Base-by-base conservation (phyloP, 1,140 invertebrate species). In the Bombus waltoni region DNA sequence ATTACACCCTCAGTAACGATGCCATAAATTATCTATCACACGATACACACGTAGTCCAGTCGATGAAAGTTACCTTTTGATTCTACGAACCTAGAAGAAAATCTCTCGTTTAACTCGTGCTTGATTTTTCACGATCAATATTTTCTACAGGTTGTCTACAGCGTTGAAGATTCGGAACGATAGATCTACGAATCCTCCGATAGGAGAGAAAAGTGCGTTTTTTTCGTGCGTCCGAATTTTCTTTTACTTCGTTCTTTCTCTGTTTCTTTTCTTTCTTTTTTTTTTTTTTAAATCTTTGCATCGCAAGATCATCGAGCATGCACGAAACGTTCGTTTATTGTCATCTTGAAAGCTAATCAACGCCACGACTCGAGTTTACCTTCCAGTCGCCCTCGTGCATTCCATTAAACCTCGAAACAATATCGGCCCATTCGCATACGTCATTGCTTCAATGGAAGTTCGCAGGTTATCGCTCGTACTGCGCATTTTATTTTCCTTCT, bases 321-420 rank as follows among this genome's bases (percentile, higher is more conserved):
- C 92, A 76, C 87, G 92, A 88, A 94, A 93, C 91, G 91, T 91
- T 94, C 92, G 92, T 94, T 88, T 95, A 95, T 95, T 94, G 94
- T 95, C 94, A 94, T 92, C 89, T 93, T 93, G 90, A 92, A 93
- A 94, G 91, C 91, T 90, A 93, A 91, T 92, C 92, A 92, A 89
- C 90, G 93, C 91, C 91, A 71, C 72, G 73, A 65, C 68, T 77
- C 86, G 82, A 88, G 83, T 84, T 86, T 83, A 53, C 86, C 35
- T 32, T 71, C 25, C 68, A 71, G 25, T 71, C 38, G 68, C 40
- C 38, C 78, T 83, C 79, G 70, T 82, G 38, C 66, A 65, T 71
- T 84, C 86, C 73, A 42, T 81, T 81, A 80, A 85, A 83, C 81
- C 81, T 74, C 88, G 53, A 66, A 83, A 66, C 53, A 68, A 77